phyloP scores from a whole-genome alignment of 2,113 vertebrate genomes.

The Malurus melanocephalus region DNA sequence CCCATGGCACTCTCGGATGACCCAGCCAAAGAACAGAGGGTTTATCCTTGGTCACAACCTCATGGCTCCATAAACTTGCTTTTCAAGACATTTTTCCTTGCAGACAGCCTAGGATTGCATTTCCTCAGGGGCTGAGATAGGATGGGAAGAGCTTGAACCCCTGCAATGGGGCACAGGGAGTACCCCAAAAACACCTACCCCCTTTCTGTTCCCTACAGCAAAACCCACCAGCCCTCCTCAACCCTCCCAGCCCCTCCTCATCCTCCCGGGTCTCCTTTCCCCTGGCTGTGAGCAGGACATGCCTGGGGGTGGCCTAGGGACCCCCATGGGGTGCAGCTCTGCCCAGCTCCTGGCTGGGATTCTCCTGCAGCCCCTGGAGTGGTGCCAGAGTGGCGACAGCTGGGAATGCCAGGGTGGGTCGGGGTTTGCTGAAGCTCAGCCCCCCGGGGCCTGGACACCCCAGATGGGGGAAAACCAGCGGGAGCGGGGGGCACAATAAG shows the following conservation, averaged over 20 bases:
- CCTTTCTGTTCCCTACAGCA: not conserved
- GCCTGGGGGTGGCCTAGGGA: rapidly evolving
- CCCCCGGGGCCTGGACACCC: not conserved
- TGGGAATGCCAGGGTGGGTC: not conserved
- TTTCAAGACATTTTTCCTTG: not conserved
- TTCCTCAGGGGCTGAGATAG: not conserved
- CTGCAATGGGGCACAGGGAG: rapidly evolving
- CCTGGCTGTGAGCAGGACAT: rapidly evolving
- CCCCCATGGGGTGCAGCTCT: rapidly evolving
- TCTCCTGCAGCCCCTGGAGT: not conserved
- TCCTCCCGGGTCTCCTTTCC: not conserved
- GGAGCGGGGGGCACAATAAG: rapidly evolving
- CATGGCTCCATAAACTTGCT: not conserved
- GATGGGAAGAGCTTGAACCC: not conserved
- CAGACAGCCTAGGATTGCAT: rapidly evolving
- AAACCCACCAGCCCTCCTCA: not conserved
- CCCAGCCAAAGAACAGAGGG: not conserved
- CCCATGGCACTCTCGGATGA: not conserved
- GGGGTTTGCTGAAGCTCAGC: not conserved
- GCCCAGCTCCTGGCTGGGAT: rapidly evolving
- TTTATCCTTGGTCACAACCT: not conserved
- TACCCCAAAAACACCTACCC: not conserved
- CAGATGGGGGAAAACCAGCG: rapidly evolving
- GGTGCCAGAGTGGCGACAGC: not conserved
- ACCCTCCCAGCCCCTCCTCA: not conserved